phyloP scores from a whole-genome alignment of 2,797 vertebrate genomes.

The Sebastes iracundus region DNA sequence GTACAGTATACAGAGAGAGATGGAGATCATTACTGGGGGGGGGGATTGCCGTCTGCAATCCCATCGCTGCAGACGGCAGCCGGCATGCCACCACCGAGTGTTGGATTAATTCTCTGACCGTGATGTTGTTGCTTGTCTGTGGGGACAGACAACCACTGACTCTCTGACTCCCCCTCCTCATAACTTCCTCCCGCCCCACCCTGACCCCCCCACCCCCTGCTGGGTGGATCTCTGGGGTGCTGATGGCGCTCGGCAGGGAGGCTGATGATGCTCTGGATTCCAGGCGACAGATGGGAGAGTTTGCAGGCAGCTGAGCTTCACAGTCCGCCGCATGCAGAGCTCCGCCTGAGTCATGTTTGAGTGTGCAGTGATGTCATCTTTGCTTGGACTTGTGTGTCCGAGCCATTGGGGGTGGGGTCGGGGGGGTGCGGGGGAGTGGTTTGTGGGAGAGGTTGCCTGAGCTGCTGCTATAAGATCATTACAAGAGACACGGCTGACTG shows the following conservation, averaged over 20 bases:
- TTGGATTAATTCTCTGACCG: constrained; percentile 65
- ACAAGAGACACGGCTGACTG: constrained; percentile 15
- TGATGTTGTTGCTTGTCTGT: constrained; percentile 30
- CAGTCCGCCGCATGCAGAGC: neutral
- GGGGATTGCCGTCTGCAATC: neutral
- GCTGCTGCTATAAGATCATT: constrained; percentile 43
- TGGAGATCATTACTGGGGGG: constrained; percentile 32
- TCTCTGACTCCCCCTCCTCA: neutral
- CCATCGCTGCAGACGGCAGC: neutral
- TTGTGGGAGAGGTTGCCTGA: constrained; percentile 25
- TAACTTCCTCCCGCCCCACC: neutral
- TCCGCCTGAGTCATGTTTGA: constrained; percentile 54
- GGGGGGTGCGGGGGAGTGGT: neutral
- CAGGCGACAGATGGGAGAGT: constrained; percentile 62
- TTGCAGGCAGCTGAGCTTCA: constrained; percentile 46
- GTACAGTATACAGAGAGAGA: constrained; percentile 35
- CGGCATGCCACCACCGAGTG: constrained; percentile 36
- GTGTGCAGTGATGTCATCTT: constrained; percentile 53
- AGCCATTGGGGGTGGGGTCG: neutral
- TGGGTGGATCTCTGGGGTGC: constrained; percentile 18
- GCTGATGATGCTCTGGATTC: constrained; percentile 33
- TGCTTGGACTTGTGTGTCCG: constrained; percentile 43
- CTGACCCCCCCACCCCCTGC: neutral
- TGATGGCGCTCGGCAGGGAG: neutral
- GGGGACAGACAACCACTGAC: constrained; percentile 44